Evolutionary conservation across 2,888 invertebrate species (phyloP), one percentile per base, ranked within the genome.

Genomic region (Habroteleia sp.): DNA sequence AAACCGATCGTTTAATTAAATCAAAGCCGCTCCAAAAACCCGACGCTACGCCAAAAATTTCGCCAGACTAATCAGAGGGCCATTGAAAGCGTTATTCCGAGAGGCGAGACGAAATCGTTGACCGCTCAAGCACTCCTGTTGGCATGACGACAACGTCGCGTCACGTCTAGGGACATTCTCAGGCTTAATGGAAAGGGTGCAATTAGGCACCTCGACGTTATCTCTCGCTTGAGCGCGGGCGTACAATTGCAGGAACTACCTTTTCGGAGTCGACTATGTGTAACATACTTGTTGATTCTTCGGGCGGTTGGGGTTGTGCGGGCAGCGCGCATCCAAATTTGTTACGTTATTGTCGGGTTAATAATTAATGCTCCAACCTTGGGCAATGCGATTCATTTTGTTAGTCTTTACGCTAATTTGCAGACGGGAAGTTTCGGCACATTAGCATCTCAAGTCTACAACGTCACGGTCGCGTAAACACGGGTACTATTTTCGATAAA

Each of bases 251-350:
- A 0, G 20, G 13, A 25, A 23, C 27, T 16, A 39, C 56, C 66
- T 56, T 66, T 66, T 56, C 42, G 66, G 56, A 3, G 17, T 7
- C 11, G 20, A n/a, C 41, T 41, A 29, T 37, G 54, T 37, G 37
- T 31, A 31, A 44, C 66, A 39, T 56, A 66, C 66, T 66, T 66
- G 65, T 66, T 66, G 56, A 66, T 66, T 66, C 66, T 17, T 50
- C 13, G 20, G 23, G 3, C 11, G 44, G 0, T 17, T 2, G 10
- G 41, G 5, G 20, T 16, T 3, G 20, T 1, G 41, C 11, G 3
- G n/a, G 16, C 17, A 27, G 16, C n/a, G 35, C 37, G n/a, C n/a
- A n/a, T n/a, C n/a, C n/a, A n/a, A n/a, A 39, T 50, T 62, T 50
- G 62, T 41, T 37, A 6, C 25, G 14, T 29, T 41, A 54, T 41